These are phyloP conservation scores for Eupithecia inturbata DNA, from an alignment of 2,888 invertebrate species.

Conservation along the genomic window DNA sequence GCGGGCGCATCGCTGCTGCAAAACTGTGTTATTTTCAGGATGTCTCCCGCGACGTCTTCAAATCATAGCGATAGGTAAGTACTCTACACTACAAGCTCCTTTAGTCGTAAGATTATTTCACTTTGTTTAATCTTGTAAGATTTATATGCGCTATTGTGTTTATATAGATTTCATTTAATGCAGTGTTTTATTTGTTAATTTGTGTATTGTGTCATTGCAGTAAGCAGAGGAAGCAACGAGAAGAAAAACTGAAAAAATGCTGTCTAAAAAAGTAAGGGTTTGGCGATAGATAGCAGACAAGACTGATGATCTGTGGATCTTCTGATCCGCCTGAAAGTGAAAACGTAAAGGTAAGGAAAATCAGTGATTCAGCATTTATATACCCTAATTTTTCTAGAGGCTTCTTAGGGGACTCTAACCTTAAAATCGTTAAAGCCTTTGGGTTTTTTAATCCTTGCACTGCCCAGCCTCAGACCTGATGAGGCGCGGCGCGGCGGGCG, in stretches of 20 bases:
- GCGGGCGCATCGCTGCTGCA: conserved; percentile 75
- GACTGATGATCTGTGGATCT: not conserved
- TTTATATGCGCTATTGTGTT: not conserved
- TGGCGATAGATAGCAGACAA: not conserved
- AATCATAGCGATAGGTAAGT: conserved; percentile 63
- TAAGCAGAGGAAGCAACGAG: not conserved
- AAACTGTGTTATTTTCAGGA: conserved; percentile 83
- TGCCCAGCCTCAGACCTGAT: no score
- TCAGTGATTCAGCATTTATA: not conserved
- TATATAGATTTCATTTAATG: not conserved
- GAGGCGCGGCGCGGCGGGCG: no score
- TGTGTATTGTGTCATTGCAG: not conserved
- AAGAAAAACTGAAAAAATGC: not conserved
- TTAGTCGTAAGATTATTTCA: not conserved
- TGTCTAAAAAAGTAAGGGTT: not conserved
- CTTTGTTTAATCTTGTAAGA: not conserved
- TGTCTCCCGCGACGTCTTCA: conserved; percentile 82
- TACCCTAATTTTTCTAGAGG: no score
- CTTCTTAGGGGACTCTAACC: no score
- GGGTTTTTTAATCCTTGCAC: no score
- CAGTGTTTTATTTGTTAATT: not conserved
- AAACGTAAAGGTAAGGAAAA: not conserved
- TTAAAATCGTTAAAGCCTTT: no score
- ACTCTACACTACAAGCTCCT: conserved; percentile 3
- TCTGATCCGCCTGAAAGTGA: not conserved